Evolutionary conservation across 1,140 invertebrate species (phyloP).

Genomic region (Drosophila sturtevanti): DNA sequence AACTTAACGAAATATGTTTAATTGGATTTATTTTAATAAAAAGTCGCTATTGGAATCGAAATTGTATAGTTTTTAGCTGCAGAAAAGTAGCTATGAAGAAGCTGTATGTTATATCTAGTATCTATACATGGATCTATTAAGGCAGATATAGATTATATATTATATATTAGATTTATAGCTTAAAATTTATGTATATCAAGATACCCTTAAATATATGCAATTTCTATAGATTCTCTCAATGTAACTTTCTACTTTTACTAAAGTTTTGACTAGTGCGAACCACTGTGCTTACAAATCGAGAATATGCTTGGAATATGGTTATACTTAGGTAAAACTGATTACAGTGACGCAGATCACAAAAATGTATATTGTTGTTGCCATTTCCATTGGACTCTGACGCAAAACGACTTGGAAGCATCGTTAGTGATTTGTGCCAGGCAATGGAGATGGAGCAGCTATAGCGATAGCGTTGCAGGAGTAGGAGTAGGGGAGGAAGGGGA

Average conservation of each 20-base stretch:
- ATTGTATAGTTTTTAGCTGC: too few species aligned
- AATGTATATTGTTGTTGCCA: slow-evolving; percentile 38
- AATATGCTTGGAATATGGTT: slow-evolving; percentile 26
- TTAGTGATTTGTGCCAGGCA: neutral
- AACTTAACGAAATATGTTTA: too few species aligned
- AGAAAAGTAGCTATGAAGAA: too few species aligned
- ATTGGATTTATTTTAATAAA: too few species aligned
- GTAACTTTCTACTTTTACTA: neutral
- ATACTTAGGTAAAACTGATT: slow-evolving; percentile 66
- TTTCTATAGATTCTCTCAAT: neutral
- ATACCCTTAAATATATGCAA: too few species aligned
- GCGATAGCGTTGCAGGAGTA: too few species aligned
- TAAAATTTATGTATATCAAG: too few species aligned
- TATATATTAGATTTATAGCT: too few species aligned
- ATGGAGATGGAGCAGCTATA: neutral
- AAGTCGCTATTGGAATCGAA: too few species aligned
- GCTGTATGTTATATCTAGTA: too few species aligned
- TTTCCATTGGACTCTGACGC: slow-evolving; percentile 14
- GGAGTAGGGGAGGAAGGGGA: neutral
- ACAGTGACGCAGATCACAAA: slow-evolving; percentile 72
- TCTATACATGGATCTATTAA: too few species aligned
- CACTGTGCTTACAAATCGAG: slow-evolving; percentile 14
- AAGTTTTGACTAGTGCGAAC: neutral
- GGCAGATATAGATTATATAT: too few species aligned
- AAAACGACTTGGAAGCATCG: slow-evolving; percentile 16